Percentiles rank a stretch among this genome's conserved stretches.
Conservation (phyloP, 2,888 invertebrate genomes). For the Xylota sylvarum region DNA sequence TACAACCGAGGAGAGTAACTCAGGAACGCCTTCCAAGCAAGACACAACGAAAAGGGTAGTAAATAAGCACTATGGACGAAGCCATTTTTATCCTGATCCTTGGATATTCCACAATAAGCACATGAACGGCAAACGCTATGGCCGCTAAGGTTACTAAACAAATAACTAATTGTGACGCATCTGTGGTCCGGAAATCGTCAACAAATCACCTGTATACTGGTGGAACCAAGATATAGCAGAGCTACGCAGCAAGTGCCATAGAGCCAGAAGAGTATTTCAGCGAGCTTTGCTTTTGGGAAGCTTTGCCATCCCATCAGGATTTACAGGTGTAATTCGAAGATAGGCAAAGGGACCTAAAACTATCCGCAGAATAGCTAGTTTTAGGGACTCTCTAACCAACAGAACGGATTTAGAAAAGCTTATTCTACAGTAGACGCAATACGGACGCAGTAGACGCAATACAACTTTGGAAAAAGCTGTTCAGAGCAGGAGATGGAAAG, state of each 20-base stretch:
- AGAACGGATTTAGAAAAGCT: too few relatives aligned
- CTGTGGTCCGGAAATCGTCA: neutral
- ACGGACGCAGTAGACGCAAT: too few relatives aligned
- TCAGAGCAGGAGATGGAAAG: too few relatives aligned
- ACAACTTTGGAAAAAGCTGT: too few relatives aligned
- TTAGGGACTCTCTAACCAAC: too few relatives aligned
- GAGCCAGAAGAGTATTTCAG: neutral
- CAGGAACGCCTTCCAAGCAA: neutral
- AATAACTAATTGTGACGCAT: neutral
- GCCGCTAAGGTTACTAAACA: conserved; percentile 3
- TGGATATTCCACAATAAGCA: neutral
- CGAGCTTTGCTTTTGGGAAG: too few relatives aligned
- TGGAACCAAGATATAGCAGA: neutral
- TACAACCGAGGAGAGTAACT: neutral
- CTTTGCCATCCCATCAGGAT: too few relatives aligned
- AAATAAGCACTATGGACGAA: neutral
- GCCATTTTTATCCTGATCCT: neutral
- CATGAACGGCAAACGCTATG: neutral
- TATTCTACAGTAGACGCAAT: too few relatives aligned
- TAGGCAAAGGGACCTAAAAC: too few relatives aligned
- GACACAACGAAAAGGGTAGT: neutral
- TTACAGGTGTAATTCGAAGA: too few relatives aligned
- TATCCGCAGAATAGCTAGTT: too few relatives aligned
- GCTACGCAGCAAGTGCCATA: neutral
- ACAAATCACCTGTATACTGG: too few relatives aligned